Percentiles rank a stretch among this genome's conserved stretches.
Evolutionary conservation across 2,797 vertebrate genomes (phyloP).

Genomic region (Epinephelus coioides): DNA sequence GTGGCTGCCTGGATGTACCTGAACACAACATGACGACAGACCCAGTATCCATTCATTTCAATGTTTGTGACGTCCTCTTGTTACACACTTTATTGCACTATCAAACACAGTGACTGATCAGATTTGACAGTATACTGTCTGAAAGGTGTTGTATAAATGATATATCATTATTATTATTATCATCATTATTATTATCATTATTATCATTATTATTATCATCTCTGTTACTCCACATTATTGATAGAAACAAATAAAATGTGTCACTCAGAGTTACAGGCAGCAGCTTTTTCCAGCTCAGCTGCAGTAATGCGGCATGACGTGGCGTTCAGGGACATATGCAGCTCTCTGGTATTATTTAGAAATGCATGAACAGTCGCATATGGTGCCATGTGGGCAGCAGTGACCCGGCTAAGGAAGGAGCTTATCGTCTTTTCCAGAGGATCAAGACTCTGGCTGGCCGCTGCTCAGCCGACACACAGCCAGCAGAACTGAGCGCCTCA

Average conservation of each 20-base stretch:
- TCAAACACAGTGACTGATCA: too few species aligned
- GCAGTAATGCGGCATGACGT: constrained; percentile 11
- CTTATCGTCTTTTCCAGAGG: constrained; percentile 82
- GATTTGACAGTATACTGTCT: too few species aligned
- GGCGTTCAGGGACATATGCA: constrained; percentile 61
- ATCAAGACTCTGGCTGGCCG: constrained; percentile 65
- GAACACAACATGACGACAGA: not conserved
- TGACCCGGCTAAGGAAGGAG: constrained; percentile 80
- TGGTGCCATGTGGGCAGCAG: constrained; percentile 71
- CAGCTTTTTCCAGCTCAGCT: constrained; percentile 37
- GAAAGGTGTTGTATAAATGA: too few species aligned
- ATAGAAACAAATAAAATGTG: not conserved
- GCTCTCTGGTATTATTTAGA: constrained; percentile 60
- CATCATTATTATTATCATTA: too few species aligned
- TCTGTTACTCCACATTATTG: not conserved
- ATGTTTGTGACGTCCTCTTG: too few species aligned
- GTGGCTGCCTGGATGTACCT: constrained; percentile 99
- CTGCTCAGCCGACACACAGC: constrained; percentile 51
- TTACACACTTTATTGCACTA: too few species aligned
- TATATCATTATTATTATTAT: too few species aligned
- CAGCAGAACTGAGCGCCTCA: not conserved
- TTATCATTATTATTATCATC: too few species aligned
- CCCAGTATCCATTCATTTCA: not conserved
- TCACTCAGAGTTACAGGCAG: not conserved
- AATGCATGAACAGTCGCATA: constrained; percentile 75